Base-by-base conservation (phyloP, 2,797 vertebrate genomes). In the Acipenser oxyrinchus region DNA sequence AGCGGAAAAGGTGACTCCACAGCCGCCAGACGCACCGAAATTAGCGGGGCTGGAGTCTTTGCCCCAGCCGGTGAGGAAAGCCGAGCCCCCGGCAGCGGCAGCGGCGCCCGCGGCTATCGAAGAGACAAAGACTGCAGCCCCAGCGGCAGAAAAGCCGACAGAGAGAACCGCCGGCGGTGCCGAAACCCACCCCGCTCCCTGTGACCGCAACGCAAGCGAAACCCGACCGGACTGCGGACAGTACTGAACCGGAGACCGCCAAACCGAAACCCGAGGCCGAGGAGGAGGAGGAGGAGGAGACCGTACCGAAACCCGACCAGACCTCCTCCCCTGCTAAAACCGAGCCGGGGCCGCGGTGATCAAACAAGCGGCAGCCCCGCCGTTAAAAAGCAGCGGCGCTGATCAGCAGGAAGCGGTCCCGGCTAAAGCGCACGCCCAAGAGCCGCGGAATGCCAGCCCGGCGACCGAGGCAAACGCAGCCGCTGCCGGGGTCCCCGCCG, bases 281-380 rank as follows among this genome's bases (percentile, higher is more conserved):
- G 68, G 73, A 72, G 72, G 73, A 72, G 76, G 64, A 71, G 10
- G 71, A 76, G 55, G 71, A 70, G 15, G 67, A 73, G 10, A 76
- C 52, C 11, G 81, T 82, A 0, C 82, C 84, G 73, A 83, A 82
- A 0, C 77, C 80, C 51, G 4, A 69, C 6, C 58, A 69, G 6
- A 2, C 67, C 15, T 49, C 37, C 58, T 66, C 37, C 23, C 10
- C 63, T 13, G n/a, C 55, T 6, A 49, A 49, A 6, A n/a, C 48
- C 37, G 58, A 68, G 66, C 23, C 67, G 63, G 74, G 74, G 65
- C 73, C 64, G 68, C 67, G 57, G 53, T 63, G 8, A 50, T 12
- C 11, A 15, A 68, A 51, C 53, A 67, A 23, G 9, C 55, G 10
- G 11, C 62, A n/a, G n/a, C n/a, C n/a, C n/a, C n/a, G n/a, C n/a